Percentiles rank a stretch among this genome's conserved stretches.
phyloP scores from a whole-genome alignment of 1,140 invertebrate species.

The Anadara kagoshimensis region DNA sequence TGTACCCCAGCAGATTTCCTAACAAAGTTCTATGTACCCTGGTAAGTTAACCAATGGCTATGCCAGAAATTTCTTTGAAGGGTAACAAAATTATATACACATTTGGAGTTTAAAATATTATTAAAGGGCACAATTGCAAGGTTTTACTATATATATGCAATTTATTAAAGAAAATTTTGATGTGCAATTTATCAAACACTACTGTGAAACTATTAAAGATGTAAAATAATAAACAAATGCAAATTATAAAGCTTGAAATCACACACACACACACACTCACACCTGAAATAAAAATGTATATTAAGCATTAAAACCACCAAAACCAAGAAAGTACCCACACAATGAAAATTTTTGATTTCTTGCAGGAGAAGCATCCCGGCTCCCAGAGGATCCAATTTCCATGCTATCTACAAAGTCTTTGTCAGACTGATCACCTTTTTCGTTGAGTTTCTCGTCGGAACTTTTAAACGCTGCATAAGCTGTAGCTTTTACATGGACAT shows the following conservation, averaged over 20 bases:
- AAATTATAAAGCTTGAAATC: no score
- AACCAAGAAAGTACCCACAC: conserved; percentile 37
- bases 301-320: neutral
- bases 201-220: no score
- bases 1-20: no score
- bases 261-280: no score
- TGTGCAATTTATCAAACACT: no score
- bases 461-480: conserved; percentile 62
- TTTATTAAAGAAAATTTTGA: neutral
- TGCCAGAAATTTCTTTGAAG: no score
- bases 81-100: no score
- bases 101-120: no score
- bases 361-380: conserved; percentile 40
- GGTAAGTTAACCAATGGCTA: no score
- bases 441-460: conserved; percentile 37
- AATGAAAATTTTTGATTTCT: conserved; percentile 31
- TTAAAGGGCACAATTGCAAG: neutral
- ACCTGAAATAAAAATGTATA: no score
- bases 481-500: conserved; percentile 58
- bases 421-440: conserved; percentile 41
- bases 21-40: no score
- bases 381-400: conserved; percentile 24
- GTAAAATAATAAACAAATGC: no score
- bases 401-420: conserved; percentile 34
- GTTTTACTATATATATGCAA: neutral